Evolutionary conservation across 2,797 vertebrate species (phyloP).

Genomic region (Catharus ustulatus): DNA sequence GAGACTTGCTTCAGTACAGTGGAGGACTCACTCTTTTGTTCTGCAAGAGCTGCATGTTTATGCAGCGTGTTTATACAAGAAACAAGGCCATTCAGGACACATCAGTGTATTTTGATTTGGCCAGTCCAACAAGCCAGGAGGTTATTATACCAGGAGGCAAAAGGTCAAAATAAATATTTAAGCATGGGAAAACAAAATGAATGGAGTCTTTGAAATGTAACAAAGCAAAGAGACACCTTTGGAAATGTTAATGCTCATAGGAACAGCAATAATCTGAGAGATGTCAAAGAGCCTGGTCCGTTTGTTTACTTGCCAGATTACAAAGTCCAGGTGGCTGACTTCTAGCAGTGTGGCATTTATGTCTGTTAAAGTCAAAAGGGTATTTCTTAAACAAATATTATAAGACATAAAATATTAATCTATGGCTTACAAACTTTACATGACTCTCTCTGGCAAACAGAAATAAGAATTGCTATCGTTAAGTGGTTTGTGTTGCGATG

Average conservation of each 20-base stretch:
- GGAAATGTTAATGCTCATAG: conserved; percentile 41
- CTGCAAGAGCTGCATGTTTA: neutral
- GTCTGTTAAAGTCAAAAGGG: neutral
- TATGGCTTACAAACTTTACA: neutral
- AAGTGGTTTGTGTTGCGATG: neutral
- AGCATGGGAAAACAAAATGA: conserved; percentile 39
- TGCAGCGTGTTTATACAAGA: conserved; percentile 5
- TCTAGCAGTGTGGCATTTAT: neutral
- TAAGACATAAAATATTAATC: conserved; percentile 12
- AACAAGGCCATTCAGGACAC: conserved; percentile 13
- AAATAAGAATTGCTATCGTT: neutral
- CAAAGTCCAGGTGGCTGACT: conserved; percentile 50
- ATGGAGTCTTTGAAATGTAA: conserved; percentile 51
- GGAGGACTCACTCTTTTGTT: neutral
- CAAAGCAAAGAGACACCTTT: conserved; percentile 42
- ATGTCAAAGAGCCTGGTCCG: neutral
- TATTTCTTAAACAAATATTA: conserved; percentile 27
- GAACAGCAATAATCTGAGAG: conserved; percentile 34
- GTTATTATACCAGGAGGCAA: conserved; percentile 15
- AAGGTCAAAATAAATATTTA: conserved; percentile 63
- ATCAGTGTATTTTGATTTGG: neutral
- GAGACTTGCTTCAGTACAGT: neutral
- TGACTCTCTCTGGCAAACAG: neutral
- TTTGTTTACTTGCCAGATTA: conserved; percentile 59
- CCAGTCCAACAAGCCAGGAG: neutral